These are phyloP conservation scores for Tursiops truncatus DNA, from an alignment of 2,113 vertebrate genomes.

Conservation along the genomic window DNA sequence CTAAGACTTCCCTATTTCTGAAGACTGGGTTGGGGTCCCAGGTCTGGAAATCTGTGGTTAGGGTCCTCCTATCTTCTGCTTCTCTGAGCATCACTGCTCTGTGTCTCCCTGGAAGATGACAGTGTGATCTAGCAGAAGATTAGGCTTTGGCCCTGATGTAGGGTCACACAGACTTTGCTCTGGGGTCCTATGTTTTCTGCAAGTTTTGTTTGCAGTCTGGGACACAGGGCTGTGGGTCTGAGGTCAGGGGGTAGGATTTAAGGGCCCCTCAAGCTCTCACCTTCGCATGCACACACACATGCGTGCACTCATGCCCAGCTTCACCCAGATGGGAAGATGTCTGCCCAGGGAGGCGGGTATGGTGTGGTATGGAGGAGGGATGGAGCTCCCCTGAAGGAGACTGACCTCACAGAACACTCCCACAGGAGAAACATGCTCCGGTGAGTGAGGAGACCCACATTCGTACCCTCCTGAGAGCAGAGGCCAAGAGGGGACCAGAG, in stretches of 20 bases:
- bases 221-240: background rate
- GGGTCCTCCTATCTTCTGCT: background rate
- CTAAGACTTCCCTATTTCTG: background rate
- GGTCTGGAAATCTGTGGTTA: slow-evolving; percentile 1
- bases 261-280: background rate
- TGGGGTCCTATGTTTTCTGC: background rate
- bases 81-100: background rate
- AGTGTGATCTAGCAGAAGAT: background rate
- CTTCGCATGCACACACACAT: background rate
- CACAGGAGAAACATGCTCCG: background rate
- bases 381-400: slow-evolving; percentile 11
- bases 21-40: slow-evolving; percentile 30
- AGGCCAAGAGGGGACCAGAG: background rate
- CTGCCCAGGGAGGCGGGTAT: background rate
- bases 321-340: background rate
- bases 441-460: background rate
- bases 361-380: background rate
- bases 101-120: slow-evolving; percentile 17
- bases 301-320: rapidly evolving
- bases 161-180: background rate
- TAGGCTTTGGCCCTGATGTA: background rate
- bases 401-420: background rate
- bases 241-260: background rate
- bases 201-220: slow-evolving; percentile 26
- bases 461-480: background rate